Evolutionary conservation across 2,113 vertebrate species (phyloP).

Genomic region (Gasterosteus aculeatus): DNA sequence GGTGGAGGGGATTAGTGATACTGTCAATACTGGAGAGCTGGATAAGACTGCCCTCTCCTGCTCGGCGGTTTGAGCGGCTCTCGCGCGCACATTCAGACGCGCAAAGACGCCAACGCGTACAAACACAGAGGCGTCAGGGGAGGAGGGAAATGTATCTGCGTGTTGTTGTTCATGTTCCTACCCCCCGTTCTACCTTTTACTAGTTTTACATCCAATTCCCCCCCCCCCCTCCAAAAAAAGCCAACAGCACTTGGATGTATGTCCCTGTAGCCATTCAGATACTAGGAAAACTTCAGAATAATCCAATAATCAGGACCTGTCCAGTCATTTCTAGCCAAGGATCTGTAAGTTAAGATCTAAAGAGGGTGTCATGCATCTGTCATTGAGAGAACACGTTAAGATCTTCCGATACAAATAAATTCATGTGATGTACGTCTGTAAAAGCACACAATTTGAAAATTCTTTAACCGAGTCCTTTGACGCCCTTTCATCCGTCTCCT

Average conservation of each 20-base stretch:
- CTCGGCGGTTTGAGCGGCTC: constrained; percentile 76
- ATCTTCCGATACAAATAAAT: not conserved
- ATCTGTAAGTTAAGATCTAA: not conserved
- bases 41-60: constrained; percentile 82
- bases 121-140: constrained; percentile 44
- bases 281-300: not conserved
- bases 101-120: constrained; percentile 55
- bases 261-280: not conserved
- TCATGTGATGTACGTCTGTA: not conserved
- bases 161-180: constrained; percentile 23
- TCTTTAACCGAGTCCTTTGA: constrained; percentile 8
- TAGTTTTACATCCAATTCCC: constrained; percentile 1
- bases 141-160: constrained; percentile 26
- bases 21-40: constrained; percentile 91
- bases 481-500: constrained; percentile 17
- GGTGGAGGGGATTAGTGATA: constrained; percentile 98
- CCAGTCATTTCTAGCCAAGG: not conserved
- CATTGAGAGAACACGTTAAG: not conserved
- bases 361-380: not conserved
- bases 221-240: not conserved
- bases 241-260: not conserved
- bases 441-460: not conserved
- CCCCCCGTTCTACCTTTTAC: constrained; percentile 8
- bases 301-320: not conserved
- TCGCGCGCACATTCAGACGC: constrained; percentile 68